Conservation (phyloP, 2,113 vertebrate genomes). For the Hiodon alosoides region DNA sequence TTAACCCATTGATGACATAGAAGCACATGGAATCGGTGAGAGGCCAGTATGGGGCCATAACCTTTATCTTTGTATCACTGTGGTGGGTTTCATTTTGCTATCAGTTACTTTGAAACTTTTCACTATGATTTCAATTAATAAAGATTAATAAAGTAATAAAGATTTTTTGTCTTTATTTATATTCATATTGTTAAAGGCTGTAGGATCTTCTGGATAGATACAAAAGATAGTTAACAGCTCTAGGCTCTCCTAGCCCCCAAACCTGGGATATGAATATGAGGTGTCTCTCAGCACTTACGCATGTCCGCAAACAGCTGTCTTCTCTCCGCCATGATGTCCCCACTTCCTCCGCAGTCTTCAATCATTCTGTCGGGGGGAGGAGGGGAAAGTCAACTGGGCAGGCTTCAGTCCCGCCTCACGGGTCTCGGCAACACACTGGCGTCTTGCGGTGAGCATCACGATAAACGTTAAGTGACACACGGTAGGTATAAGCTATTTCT, state of each 20-base stretch:
- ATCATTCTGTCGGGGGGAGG: conserved; percentile 82
- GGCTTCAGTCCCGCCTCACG: background rate
- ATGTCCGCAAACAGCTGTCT: conserved; percentile 99
- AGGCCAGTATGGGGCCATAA: background rate
- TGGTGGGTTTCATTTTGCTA: conserved; percentile 1
- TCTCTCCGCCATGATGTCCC: conserved; percentile 96
- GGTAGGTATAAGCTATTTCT: too few relatives aligned
- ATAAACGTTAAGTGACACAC: too few relatives aligned
- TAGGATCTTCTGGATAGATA: background rate
- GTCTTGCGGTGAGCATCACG: background rate
- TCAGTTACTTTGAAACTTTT: background rate
- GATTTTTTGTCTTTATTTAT: background rate
- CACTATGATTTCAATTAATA: background rate
- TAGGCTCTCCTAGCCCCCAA: conserved; percentile 14
- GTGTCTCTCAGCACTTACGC: conserved; percentile 75
- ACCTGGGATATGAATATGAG: conserved; percentile 13
- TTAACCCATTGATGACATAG: background rate
- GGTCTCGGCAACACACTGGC: background rate
- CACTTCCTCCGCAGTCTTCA: conserved; percentile 82
- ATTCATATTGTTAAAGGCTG: background rate
- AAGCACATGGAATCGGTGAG: background rate
- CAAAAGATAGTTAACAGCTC: background rate
- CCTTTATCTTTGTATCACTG: background rate
- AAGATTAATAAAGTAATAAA: background rate
- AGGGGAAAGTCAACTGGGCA: conserved; percentile 44